A percentile compares a stretch with the other conserved stretches of the same genome.
phyloP scores from a whole-genome alignment of 2,113 vertebrate species.

The Platycercus adscitus region DNA sequence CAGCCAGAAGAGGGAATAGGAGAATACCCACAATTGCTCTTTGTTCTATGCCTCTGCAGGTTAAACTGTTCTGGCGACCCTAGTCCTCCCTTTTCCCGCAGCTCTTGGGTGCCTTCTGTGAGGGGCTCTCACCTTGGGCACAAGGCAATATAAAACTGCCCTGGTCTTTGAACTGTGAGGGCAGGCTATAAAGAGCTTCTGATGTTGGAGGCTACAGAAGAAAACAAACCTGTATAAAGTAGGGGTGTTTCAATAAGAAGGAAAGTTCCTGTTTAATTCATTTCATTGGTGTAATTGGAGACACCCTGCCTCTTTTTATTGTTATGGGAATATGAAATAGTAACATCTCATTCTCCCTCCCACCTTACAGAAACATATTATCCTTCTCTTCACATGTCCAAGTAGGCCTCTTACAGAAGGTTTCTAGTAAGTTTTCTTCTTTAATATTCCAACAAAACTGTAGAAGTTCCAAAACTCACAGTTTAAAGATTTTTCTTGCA shows the following conservation, averaged over 20 bases:
- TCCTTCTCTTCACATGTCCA: not conserved
- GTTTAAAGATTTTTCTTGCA: not conserved
- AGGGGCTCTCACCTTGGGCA: rapidly evolving
- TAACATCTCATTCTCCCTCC: not conserved
- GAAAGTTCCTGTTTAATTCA: not conserved
- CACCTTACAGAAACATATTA: not conserved
- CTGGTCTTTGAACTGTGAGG: not conserved
- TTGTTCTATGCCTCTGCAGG: not conserved
- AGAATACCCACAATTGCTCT: not conserved
- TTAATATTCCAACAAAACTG: not conserved
- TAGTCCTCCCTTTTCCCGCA: not conserved
- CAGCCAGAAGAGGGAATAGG: not conserved
- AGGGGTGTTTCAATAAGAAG: not conserved
- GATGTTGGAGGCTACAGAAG: not conserved
- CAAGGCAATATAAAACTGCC: not conserved
- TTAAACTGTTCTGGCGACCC: not conserved
- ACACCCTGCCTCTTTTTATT: not conserved
- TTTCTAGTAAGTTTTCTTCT: not conserved
- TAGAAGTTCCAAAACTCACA: not conserved
- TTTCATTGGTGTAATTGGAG: not conserved
- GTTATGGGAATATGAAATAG: not conserved
- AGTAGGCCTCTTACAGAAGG: not conserved
- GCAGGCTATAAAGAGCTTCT: not conserved
- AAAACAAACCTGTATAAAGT: not conserved
- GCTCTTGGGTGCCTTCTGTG: not conserved